Percentiles rank a stretch among this genome's conserved stretches.
Conservation (phyloP, 1,140 invertebrate genomes). For the Drosophila nigrodunni region DNA sequence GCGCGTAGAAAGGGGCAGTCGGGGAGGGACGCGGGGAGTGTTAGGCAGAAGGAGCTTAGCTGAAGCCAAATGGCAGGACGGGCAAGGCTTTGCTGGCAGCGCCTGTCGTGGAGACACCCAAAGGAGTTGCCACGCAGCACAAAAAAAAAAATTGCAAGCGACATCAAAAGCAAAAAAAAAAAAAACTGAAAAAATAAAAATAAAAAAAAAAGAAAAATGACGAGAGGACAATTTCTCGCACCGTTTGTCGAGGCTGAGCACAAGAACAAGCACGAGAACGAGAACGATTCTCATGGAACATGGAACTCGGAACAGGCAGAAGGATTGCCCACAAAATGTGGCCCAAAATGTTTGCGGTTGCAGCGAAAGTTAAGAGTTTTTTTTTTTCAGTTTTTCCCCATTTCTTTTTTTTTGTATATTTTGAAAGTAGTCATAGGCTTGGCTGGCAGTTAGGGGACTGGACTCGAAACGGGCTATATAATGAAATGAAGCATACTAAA, state of each 20-base stretch:
- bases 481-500: conserved; percentile 82
- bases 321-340: conserved; percentile 81
- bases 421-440: conserved; percentile 51
- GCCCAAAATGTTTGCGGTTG: conserved; percentile 77
- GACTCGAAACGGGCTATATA: conserved; percentile 52
- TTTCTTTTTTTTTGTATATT: conserved; percentile 23
- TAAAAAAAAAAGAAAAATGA: conserved; percentile 36
- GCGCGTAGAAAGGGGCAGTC: not conserved
- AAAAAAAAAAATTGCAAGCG: conserved; percentile 68
- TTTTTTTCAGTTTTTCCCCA: conserved; percentile 1
- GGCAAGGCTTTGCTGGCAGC: conserved; percentile 23
- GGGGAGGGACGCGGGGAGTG: too few species aligned
- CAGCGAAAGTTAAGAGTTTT: conserved; percentile 76
- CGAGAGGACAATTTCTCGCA: conserved; percentile 81
- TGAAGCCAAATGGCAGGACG: conserved; percentile 31
- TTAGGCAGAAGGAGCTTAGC: conserved; percentile 39
- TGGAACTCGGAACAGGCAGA: conserved; percentile 36
- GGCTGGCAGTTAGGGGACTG: conserved; percentile 25
- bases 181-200: conserved; percentile 22
- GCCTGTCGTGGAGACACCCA: conserved; percentile 62
- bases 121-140: conserved; percentile 72
- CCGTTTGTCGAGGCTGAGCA: conserved; percentile 59
- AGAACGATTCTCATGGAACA: conserved; percentile 2
- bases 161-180: conserved; percentile 71
- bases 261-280: conserved; percentile 21